Evolutionary conservation across 1,140 invertebrate genomes (phyloP).

Genomic region (Campodea augens): DNA sequence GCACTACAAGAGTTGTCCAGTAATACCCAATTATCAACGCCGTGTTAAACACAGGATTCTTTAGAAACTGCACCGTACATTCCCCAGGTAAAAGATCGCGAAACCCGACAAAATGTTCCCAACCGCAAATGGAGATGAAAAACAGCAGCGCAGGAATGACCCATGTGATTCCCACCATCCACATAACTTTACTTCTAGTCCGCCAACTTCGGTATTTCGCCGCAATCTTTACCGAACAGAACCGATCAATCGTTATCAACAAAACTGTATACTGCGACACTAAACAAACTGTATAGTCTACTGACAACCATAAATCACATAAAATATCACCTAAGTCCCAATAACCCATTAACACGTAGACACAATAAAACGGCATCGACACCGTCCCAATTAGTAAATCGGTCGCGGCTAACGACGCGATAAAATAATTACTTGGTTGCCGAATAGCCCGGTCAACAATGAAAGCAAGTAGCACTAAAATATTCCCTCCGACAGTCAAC

Average conservation of each 20-base stretch:
- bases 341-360: conserved; percentile 86
- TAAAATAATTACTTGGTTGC: conserved; percentile 98
- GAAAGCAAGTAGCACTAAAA: conserved; percentile 89
- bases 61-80: conserved; percentile 94
- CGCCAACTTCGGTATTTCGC: conserved; percentile 94
- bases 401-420: conserved; percentile 91
- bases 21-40: conserved; percentile 96
- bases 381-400: conserved; percentile 92
- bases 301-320: conserved; percentile 96
- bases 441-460: conserved; percentile 91
- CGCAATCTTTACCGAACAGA: conserved; percentile 97
- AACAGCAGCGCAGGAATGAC: conserved; percentile 90
- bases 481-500: conserved; percentile 85
- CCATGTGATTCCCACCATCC: conserved; percentile 94
- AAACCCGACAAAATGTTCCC: conserved; percentile 92
- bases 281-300: conserved; percentile 97
- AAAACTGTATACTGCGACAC: conserved; percentile 98
- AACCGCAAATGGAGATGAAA: conserved; percentile 96
- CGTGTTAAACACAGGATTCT: conserved; percentile 93
- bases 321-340: conserved; percentile 92
- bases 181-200: conserved; percentile 77
- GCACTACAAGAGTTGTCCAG: conserved; percentile 84
- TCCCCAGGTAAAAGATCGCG: conserved; percentile 67
- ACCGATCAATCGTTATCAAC: conserved; percentile 94
- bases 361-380: conserved; percentile 89